Conservation (phyloP, 2,797 vertebrate genomes). For the Serranus cabrilla region DNA sequence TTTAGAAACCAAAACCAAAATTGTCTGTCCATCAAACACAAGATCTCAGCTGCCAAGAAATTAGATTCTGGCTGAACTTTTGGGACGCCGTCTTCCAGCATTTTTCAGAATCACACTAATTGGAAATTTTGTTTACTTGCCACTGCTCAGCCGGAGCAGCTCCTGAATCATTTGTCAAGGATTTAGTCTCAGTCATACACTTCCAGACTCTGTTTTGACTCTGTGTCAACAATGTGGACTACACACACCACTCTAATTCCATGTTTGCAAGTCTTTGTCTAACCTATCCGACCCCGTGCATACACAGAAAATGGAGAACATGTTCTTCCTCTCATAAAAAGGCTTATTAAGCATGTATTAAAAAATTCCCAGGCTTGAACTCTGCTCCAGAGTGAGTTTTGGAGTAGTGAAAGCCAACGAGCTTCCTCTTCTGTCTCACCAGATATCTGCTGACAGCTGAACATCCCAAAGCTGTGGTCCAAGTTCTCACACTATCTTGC, state of each 20-base stretch:
- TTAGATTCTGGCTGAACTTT: neutral
- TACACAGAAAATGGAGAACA: neutral
- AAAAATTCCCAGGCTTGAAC: neutral
- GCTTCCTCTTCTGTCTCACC: conserved; percentile 49
- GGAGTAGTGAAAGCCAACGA: conserved; percentile 40
- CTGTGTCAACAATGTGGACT: neutral
- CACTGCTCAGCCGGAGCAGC: neutral
- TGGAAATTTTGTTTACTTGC: conserved; percentile 9
- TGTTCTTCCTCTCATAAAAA: neutral
- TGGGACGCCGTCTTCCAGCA: neutral
- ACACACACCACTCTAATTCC: neutral
- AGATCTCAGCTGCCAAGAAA: neutral
- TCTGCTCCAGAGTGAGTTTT: conserved; percentile 2
- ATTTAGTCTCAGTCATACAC: neutral
- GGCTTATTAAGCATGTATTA: neutral
- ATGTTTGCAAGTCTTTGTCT: conserved; percentile 6
- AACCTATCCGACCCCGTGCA: neutral
- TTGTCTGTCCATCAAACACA: neutral
- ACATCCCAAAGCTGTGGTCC: neutral
- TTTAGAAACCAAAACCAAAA: neutral
- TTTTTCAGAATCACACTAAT: neutral
- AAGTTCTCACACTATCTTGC: neutral
- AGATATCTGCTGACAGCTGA: conserved; percentile 37
- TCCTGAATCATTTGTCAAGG: neutral
- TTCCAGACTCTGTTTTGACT: conserved; percentile 20